Percentiles rank a stretch among this genome's conserved stretches.
These are phyloP conservation scores for Drosophila sp. DNA, from an alignment of 1,140 invertebrate species.

Conservation along the genomic window DNA sequence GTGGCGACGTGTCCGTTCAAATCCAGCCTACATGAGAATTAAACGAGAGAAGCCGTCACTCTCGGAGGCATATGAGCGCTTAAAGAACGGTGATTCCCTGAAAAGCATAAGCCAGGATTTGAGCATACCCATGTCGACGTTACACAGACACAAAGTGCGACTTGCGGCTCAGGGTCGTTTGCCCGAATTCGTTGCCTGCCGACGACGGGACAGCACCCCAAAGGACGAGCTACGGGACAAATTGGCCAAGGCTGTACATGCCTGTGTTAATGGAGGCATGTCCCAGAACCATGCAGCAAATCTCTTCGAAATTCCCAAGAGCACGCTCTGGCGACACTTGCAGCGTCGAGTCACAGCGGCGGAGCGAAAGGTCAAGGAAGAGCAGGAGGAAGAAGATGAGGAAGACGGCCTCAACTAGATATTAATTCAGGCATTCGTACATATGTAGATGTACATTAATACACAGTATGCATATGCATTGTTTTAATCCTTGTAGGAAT, in stretches of 20 bases:
- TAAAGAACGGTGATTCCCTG: conserved; percentile 86
- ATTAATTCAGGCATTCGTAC: conserved; percentile 12
- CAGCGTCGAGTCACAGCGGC: conserved; percentile 79
- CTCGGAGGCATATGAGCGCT: conserved; percentile 86
- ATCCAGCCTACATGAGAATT: conserved; percentile 85
- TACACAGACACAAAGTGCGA: conserved; percentile 86
- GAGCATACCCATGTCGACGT: conserved; percentile 87
- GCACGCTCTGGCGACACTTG: conserved; percentile 87
- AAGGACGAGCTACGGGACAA: conserved; percentile 85
- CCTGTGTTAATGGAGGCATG: conserved; percentile 86
- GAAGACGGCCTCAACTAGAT: conserved; percentile 59
- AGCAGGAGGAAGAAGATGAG: conserved; percentile 61
- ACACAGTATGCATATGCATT: too few species aligned
- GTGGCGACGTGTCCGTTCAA: conserved; percentile 87
- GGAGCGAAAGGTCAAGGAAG: conserved; percentile 64
- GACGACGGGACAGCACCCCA: conserved; percentile 85
- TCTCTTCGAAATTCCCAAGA: conserved; percentile 87
- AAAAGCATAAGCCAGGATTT: conserved; percentile 86
- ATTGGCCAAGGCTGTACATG: conserved; percentile 86
- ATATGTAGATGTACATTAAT: conserved; percentile 23
- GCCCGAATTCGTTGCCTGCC: conserved; percentile 85
- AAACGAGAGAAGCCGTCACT: conserved; percentile 85
- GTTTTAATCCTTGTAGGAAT: neutral
- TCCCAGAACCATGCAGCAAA: conserved; percentile 87
- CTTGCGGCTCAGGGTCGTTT: conserved; percentile 86